Percentiles rank a stretch among this genome's conserved stretches.
phyloP scores from a whole-genome alignment of 2,888 invertebrate genomes.

The Cephus spinipes region DNA sequence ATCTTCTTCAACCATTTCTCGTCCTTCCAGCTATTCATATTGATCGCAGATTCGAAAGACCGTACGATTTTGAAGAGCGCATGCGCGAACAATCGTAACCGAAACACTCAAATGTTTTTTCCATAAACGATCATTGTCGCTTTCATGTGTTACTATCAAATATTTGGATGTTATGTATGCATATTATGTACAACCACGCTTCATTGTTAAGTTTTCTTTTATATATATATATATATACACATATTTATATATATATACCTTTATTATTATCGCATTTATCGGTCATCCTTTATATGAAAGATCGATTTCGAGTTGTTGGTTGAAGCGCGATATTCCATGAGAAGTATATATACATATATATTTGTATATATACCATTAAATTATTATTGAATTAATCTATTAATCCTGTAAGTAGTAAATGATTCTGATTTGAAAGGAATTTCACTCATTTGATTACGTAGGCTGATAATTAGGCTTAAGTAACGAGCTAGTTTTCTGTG shows the following conservation, averaged over 20 bases:
- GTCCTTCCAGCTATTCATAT: background rate
- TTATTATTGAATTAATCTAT: background rate
- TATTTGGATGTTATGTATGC: background rate
- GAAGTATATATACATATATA: background rate
- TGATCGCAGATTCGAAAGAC: background rate
- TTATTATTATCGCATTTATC: no score
- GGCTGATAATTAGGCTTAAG: background rate
- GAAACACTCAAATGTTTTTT: background rate
- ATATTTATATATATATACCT: no score
- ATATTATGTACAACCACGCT: background rate
- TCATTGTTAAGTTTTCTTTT: background rate
- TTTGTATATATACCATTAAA: background rate
- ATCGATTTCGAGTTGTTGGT: no score
- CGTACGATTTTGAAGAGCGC: background rate
- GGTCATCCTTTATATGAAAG: no score
- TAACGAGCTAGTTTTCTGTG: background rate
- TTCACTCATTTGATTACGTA: background rate
- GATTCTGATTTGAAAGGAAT: background rate
- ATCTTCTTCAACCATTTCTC: background rate
- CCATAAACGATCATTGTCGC: background rate
- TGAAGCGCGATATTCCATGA: no score
- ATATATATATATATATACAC: no score
- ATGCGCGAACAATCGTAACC: background rate
- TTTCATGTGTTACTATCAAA: background rate
- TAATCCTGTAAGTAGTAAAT: background rate